phyloP scores from a whole-genome alignment of 1,140 invertebrate species.

The Papilio polytes region DNA sequence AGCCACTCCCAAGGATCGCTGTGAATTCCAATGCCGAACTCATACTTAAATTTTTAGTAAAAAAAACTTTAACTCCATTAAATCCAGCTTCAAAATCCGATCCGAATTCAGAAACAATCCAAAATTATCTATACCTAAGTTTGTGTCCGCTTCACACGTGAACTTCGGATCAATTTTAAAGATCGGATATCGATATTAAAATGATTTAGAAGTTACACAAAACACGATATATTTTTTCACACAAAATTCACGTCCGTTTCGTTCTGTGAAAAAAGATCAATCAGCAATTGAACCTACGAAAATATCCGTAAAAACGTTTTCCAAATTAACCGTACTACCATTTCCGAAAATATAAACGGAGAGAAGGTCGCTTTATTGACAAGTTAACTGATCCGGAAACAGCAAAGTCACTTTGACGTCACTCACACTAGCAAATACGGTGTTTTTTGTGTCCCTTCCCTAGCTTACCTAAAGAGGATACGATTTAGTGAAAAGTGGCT shows the following conservation, averaged over 20 bases:
- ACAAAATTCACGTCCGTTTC: background rate
- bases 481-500: background rate
- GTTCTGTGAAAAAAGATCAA: background rate
- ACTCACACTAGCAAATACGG: background rate
- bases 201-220: background rate
- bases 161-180: too few species aligned
- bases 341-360: slow-evolving; percentile 8
- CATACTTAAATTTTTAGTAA: too few species aligned
- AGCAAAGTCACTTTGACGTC: background rate
- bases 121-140: too few species aligned
- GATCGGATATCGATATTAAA: too few species aligned
- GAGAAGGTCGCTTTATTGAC: slow-evolving; percentile 7
- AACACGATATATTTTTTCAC: background rate
- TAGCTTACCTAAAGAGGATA: background rate
- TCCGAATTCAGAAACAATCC: too few species aligned
- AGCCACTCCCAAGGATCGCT: too few species aligned
- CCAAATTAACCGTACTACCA: background rate
- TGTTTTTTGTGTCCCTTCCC: background rate
- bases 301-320: background rate
- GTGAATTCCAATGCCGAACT: too few species aligned
- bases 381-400: background rate
- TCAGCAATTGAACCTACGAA: background rate
- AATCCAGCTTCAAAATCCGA: too few species aligned
- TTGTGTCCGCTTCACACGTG: too few species aligned
- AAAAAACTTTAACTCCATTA: too few species aligned